Conservation (phyloP, 2,888 invertebrate species). For the Ormyrus rosae region DNA sequence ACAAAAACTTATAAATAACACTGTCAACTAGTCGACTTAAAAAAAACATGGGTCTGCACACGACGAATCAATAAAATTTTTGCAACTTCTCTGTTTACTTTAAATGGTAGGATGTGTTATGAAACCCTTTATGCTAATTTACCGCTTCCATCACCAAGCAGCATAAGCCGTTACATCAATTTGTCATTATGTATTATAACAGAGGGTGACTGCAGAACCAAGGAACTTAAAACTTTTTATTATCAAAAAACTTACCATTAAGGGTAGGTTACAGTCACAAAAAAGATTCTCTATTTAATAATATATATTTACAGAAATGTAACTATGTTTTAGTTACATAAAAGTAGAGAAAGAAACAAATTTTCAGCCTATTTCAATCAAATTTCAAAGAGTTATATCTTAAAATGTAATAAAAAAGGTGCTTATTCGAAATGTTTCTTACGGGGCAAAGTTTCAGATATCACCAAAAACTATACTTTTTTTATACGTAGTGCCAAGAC, state of each 20-base stretch:
- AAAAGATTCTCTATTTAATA: no score
- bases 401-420: no score
- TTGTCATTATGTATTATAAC: background rate
- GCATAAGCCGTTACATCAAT: slow-evolving; percentile 12
- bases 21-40: background rate
- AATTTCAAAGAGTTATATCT: no score
- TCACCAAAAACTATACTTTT: no score
- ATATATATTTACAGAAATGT: no score
- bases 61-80: slow-evolving; percentile 1
- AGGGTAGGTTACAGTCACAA: no score
- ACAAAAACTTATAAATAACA: background rate
- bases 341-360: no score
- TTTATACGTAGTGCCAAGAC: no score
- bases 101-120: slow-evolving; percentile 10
- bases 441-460: no score
- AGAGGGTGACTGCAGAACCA: slow-evolving; percentile 1
- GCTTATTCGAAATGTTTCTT: no score
- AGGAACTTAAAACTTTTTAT: slow-evolving; percentile 11
- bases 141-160: background rate
- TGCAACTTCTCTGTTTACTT: slow-evolving; percentile 7
- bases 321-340: no score
- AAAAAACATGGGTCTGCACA: background rate
- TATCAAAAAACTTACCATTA: background rate
- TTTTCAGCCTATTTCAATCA: no score
- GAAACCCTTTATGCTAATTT: slow-evolving; percentile 7